Base-by-base conservation (phyloP, 2,113 vertebrate species). In the Sylvilagus bachmani region DNA sequence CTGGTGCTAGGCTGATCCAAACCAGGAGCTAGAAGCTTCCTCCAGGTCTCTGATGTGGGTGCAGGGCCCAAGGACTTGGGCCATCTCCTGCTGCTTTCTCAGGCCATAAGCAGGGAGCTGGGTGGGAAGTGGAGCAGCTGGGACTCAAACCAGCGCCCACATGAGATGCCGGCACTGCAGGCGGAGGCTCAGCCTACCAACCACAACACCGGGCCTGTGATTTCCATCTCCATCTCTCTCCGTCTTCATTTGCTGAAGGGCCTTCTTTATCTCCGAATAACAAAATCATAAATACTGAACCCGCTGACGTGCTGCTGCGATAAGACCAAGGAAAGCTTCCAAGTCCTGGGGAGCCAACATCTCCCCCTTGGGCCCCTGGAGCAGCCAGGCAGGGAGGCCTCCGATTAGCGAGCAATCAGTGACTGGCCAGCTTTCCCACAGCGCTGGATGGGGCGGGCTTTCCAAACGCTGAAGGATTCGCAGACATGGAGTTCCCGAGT, bases 231-330 rank as follows among this genome's bases (percentile, higher is more conserved):
- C n/a, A 2, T 82, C 16, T 77, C 55, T 14, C 38, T 49, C 27
- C 74, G 31, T 83, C 38, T 69, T 73, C 71, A 33, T 87, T 81
- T 38, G 25, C 31, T 44, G 17, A 21, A 83, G 38, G 64, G 49
- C 70, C 87, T 53, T 6, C 22, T 55, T 73, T 86, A 29, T 85
- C 89, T 92, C 90, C 78, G 78, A 78, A 74, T 85, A 77, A 77
- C 10, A 19, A 83, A 80, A 21, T 27, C 75, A 10, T 55, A 83
- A 80, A 80, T 38, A 31, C 66, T 13, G 62, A 74, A 79, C 27
- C 67, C 80, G 86, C 55, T 71, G 87, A 44, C 62, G 78, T 33
- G 19, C 62, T 61, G 62, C 27, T 51, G 58, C n/a, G 33, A 25
- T 21, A 81, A 85, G 67, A 10, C 16, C 24, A 49, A 79, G 53